phyloP scores from a whole-genome alignment of 2,797 vertebrate species.

The Cirrhinus molitorella region DNA sequence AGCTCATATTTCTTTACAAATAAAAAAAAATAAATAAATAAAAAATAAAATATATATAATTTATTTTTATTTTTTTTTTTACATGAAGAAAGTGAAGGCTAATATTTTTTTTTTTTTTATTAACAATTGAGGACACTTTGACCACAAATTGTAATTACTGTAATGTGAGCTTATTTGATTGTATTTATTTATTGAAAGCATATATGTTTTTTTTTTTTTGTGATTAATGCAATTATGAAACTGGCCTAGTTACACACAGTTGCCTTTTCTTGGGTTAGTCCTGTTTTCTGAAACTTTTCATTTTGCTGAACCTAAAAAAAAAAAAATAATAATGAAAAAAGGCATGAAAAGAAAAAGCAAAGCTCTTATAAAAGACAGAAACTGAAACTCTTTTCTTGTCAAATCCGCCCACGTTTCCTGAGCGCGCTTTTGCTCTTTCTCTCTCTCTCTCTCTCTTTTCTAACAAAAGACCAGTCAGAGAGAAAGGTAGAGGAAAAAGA shows the following conservation, averaged over 20 bases:
- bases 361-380: slow-evolving; percentile 74
- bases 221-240: background rate
- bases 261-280: slow-evolving; percentile 40
- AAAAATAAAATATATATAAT: too few species aligned
- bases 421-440: slow-evolving; percentile 75
- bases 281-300: slow-evolving; percentile 50
- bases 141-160: too few species aligned
- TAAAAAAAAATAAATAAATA: too few species aligned
- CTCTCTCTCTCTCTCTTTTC: slow-evolving; percentile 66
- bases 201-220: background rate
- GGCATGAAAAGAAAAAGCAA: slow-evolving; percentile 68
- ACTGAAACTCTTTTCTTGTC: slow-evolving; percentile 83
- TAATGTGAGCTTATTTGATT: too few species aligned
- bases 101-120: background rate
- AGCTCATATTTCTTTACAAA: too few species aligned
- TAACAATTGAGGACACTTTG: too few species aligned
- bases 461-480: slow-evolving; percentile 31
- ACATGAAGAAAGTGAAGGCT: too few species aligned
- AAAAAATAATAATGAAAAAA: slow-evolving; percentile 64
- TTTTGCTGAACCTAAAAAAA: slow-evolving; percentile 69
- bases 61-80: too few species aligned
- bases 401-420: slow-evolving; percentile 91
- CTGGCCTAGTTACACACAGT: background rate
- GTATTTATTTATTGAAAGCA: too few species aligned
- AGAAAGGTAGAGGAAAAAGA: slow-evolving; percentile 35